These are phyloP conservation scores for Andrena flavipes DNA, from an alignment of 2,888 invertebrate species.

Conservation along the genomic window DNA sequence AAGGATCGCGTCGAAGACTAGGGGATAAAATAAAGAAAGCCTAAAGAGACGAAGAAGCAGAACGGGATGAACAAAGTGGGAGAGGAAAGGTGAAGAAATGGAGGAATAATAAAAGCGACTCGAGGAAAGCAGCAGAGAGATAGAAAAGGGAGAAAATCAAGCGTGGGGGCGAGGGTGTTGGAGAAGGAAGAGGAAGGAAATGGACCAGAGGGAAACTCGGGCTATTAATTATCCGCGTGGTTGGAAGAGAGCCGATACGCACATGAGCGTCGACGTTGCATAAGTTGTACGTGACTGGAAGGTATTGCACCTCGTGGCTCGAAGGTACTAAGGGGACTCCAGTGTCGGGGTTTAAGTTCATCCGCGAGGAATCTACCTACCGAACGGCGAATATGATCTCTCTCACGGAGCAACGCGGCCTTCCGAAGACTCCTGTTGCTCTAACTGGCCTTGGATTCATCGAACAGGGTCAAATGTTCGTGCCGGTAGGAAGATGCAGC, in stretches of 20 bases:
- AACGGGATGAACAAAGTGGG: neutral
- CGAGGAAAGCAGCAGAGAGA: neutral
- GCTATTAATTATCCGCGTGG: slow-evolving; percentile 51
- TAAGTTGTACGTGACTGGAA: slow-evolving; percentile 51
- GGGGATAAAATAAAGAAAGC: neutral
- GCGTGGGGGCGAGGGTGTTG: slow-evolving; percentile 11
- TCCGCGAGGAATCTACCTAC: slow-evolving; percentile 32
- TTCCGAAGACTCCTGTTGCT: slow-evolving; percentile 32
- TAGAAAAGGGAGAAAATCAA: neutral
- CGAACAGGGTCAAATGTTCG: slow-evolving; percentile 43
- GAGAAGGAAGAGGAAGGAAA: slow-evolving; percentile 8
- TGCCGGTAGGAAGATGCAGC: slow-evolving; percentile 9
- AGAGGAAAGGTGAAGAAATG: neutral
- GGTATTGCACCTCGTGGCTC: slow-evolving; percentile 39
- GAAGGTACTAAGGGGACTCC: slow-evolving; percentile 23
- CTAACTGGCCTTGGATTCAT: slow-evolving; percentile 44
- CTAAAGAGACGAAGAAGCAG: neutral
- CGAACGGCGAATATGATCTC: slow-evolving; percentile 51
- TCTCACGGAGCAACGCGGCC: slow-evolving; percentile 41
- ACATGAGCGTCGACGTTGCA: slow-evolving; percentile 44
- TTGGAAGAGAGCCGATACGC: slow-evolving; percentile 30
- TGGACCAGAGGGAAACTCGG: slow-evolving; percentile 8
- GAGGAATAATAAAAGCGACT: neutral
- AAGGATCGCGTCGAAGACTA: neutral
- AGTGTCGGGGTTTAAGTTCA: slow-evolving; percentile 55